Evolutionary conservation across 2,888 invertebrate genomes (phyloP).

Genomic region (Ceramica pisi): DNA sequence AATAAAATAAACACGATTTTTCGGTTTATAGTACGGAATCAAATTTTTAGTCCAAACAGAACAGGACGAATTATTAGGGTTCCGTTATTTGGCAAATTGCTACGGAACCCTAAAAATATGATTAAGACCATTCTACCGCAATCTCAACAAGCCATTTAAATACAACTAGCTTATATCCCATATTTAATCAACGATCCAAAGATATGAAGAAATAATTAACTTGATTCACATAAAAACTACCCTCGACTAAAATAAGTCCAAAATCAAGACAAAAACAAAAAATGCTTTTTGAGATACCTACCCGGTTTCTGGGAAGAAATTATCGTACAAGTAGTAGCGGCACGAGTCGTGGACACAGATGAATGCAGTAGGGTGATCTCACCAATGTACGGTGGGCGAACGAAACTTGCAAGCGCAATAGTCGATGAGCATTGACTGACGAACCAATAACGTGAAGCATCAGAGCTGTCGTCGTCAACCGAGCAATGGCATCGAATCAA

Average conservation of each 20-base stretch:
- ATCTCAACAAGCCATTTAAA: slow-evolving; percentile 11
- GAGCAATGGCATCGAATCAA: too few species aligned
- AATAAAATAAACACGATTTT: too few species aligned
- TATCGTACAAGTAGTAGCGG: neutral
- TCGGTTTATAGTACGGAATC: too few species aligned
- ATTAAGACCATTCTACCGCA: neutral
- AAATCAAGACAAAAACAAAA: slow-evolving; percentile 31
- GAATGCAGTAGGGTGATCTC: too few species aligned
- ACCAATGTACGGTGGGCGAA: too few species aligned
- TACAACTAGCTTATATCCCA: slow-evolving; percentile 10
- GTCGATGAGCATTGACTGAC: too few species aligned
- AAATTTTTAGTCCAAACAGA: too few species aligned
- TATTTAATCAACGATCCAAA: slow-evolving; percentile 58
- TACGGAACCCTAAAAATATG: neutral
- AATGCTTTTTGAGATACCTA: slow-evolving; percentile 47
- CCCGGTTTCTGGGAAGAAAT: neutral
- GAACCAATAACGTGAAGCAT: too few species aligned
- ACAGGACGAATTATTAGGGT: too few species aligned
- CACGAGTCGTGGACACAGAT: too few species aligned
- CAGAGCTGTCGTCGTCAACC: too few species aligned
- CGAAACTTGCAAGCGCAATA: too few species aligned
- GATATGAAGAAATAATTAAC: slow-evolving; percentile 66
- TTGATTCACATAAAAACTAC: slow-evolving; percentile 52
- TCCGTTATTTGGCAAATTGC: neutral
- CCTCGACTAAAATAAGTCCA: slow-evolving; percentile 34